phyloP scores from a whole-genome alignment of 2,797 vertebrate species.

The Oophaga sylvatica region DNA sequence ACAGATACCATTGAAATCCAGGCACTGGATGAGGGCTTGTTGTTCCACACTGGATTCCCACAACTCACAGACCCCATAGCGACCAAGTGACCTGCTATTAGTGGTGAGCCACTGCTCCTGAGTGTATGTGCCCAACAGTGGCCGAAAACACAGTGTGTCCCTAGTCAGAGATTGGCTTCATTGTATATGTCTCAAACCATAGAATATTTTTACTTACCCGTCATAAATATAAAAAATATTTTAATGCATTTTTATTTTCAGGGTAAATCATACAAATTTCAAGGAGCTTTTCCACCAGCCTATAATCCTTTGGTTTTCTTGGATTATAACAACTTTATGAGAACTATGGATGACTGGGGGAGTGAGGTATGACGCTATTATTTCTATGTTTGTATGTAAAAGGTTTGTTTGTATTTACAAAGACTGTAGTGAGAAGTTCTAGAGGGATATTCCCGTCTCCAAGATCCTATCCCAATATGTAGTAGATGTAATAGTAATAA shows the following conservation, averaged over 20 bases:
- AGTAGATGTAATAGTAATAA: no score
- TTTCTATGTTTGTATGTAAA: not conserved
- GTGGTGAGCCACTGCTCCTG: no score
- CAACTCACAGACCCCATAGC: no score
- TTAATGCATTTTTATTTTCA: slow-evolving; percentile 42
- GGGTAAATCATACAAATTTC: slow-evolving; percentile 64
- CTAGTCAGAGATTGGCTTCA: not conserved
- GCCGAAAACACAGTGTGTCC: no score
- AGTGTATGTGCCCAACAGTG: no score
- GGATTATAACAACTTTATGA: slow-evolving; percentile 67
- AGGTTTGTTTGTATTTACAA: not conserved
- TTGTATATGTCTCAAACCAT: not conserved
- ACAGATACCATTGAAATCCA: no score
- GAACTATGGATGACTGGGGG: slow-evolving; percentile 66
- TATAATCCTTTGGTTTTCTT: slow-evolving; percentile 65
- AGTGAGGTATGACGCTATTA: slow-evolving; percentile 60
- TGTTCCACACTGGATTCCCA: no score
- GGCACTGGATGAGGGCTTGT: no score
- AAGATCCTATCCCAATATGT: no score
- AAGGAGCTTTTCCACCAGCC: slow-evolving; percentile 61
- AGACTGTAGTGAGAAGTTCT: no score
- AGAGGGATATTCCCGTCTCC: no score
- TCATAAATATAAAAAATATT: not conserved
- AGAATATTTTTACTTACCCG: not conserved
- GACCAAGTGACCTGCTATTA: no score